Evolutionary conservation across 2,113 vertebrate genomes (phyloP), one percentile per base, ranked within the genome.

Genomic region (Cyrtonyx montezumae): DNA sequence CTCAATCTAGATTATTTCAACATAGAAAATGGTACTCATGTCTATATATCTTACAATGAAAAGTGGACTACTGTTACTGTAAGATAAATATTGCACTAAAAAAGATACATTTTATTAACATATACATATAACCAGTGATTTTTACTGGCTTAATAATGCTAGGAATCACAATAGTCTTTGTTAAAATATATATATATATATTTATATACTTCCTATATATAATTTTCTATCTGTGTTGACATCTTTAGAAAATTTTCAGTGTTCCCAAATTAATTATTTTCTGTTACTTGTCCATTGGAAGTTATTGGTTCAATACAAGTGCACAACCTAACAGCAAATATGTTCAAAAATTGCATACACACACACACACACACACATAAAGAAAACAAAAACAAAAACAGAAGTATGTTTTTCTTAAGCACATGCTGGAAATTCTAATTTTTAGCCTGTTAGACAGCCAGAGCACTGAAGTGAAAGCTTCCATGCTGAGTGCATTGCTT

Each of bases 351-450:
- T 2, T 53, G 22, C 55, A 17, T 18, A 6, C 4, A 12, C 2
- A 17, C 6, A 20, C 11, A 3, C 3, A 3, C 3, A 53, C 6
- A 18, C 7, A 46, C 3, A 22, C 3, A 9, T 2, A 6, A 4
- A 26, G 12, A 40, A n/a, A n/a, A n/a, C 5, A 40, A 12, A 40
- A 40, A 40, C 40, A 40, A 40, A 40, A 40, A 40, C 40, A 5
- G 12, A 40, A 40, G 40, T 3, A 9, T 3, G 5, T 4, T 69
- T 89, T 78, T 48, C 75, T 82, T 87, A 70, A 46, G 3, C 17
- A 32, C 15, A 40, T 20, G 2, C 13, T 13, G 1, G 10, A 55
- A 67, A 79, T 36, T 26, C 6, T 71, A 43, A 53, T 75, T 78
- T 42, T 75, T 75, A 70, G 2, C 3, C n/a, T 87, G 2, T 37